A percentile compares a stretch with the other conserved stretches of the same genome.
Conservation (phyloP, 2,113 vertebrate species). For the Notarius quadriscutis region DNA sequence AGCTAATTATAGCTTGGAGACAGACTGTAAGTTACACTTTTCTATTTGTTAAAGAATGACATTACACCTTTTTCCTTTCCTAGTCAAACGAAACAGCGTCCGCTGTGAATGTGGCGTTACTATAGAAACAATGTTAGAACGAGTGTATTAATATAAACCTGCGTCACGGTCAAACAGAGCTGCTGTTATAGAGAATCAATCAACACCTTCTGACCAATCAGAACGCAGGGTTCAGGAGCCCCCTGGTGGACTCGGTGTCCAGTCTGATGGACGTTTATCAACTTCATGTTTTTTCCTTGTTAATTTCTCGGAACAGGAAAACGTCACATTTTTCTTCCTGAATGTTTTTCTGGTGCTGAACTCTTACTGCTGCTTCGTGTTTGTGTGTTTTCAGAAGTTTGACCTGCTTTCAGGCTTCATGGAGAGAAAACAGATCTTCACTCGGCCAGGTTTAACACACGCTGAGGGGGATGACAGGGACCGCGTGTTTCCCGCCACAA, state of each 20-base stretch:
- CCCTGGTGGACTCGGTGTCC: too few species aligned
- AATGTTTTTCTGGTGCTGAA: neutral
- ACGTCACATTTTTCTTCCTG: neutral
- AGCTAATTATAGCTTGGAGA: neutral
- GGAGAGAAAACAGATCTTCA: neutral
- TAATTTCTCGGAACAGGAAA: neutral
- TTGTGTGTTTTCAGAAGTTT: neutral
- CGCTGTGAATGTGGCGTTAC: neutral
- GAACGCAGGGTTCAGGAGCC: neutral
- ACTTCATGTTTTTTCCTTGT: neutral
- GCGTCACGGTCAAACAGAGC: too few species aligned
- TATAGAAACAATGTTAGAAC: neutral
- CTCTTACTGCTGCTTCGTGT: too few species aligned
- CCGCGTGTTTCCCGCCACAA: neutral
- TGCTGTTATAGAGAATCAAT: neutral
- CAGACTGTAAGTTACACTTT: too few species aligned
- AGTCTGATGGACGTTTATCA: too few species aligned
- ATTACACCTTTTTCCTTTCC: too few species aligned
- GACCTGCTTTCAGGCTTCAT: neutral
- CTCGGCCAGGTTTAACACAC: slow-evolving; percentile 8
- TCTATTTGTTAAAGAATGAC: neutral
- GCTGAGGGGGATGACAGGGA: neutral
- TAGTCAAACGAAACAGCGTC: too few species aligned
- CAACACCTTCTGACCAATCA: neutral
- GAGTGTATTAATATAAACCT: too few species aligned